Conservation (phyloP, 2,888 invertebrate species). For the Timema podura region DNA sequence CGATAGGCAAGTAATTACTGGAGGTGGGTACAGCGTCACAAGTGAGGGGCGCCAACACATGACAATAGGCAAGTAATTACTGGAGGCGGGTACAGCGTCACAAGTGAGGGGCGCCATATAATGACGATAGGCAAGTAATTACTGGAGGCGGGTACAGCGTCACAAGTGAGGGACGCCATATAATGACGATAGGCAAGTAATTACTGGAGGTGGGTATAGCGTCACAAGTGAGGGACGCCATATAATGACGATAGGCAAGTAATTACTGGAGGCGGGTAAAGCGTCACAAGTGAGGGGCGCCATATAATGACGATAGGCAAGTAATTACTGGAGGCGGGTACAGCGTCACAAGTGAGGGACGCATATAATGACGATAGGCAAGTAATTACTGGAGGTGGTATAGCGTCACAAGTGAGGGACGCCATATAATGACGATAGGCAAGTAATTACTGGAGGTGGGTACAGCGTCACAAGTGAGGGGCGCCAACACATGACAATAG, state of each 20-base stretch:
- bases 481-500: conserved; percentile 44
- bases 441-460: conserved; percentile 29
- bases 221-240: conserved; percentile 37
- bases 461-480: conserved; percentile 34
- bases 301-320: conserved; percentile 44
- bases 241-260: conserved; percentile 44
- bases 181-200: conserved; percentile 43
- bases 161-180: conserved; percentile 37
- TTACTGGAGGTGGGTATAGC: conserved; percentile 30
- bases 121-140: conserved; percentile 41
- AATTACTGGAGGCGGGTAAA: conserved; percentile 29
- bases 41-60: conserved; percentile 41
- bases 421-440: conserved; percentile 45
- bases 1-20: conserved; percentile 39
- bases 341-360: conserved; percentile 34
- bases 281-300: conserved; percentile 36
- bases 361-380: conserved; percentile 45
- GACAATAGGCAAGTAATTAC: conserved; percentile 40
- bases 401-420: conserved; percentile 34
- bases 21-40: conserved; percentile 31
- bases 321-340: conserved; percentile 29
- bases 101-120: conserved; percentile 40
- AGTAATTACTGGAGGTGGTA: conserved; percentile 13
- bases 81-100: conserved; percentile 33
- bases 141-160: conserved; percentile 32